A percentile compares a stretch with the other conserved stretches of the same genome.
These are phyloP conservation scores for Discoglossus pictus DNA, from an alignment of 2,797 vertebrate genomes.

Conservation along the genomic window DNA sequence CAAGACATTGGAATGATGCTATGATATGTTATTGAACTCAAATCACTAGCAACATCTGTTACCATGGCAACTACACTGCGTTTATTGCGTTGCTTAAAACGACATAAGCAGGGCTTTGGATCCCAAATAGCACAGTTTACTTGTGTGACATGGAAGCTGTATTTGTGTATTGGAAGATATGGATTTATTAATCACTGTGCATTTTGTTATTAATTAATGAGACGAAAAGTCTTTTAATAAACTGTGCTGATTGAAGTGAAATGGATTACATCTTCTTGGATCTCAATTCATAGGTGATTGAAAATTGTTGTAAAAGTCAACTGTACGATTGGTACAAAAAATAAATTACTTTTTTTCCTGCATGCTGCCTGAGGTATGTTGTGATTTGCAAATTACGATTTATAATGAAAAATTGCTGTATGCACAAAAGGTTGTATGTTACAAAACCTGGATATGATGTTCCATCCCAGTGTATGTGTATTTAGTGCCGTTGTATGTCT, in stretches of 20 bases:
- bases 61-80: constrained; percentile 47
- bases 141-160: constrained; percentile 52
- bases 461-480: constrained; percentile 67
- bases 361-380: constrained; percentile 79
- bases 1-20: constrained; percentile 39
- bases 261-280: constrained; percentile 69
- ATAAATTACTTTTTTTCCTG: constrained; percentile 73
- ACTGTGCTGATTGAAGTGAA: constrained; percentile 63
- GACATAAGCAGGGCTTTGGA: constrained; percentile 55
- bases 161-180: constrained; percentile 57
- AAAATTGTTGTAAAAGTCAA: constrained; percentile 68
- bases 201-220: constrained; percentile 69
- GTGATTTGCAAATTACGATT: constrained; percentile 68
- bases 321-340: constrained; percentile 68
- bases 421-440: constrained; percentile 67
- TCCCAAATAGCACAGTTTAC: constrained; percentile 52
- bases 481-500: constrained; percentile 65
- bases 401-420: constrained; percentile 64
- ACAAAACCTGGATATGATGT: constrained; percentile 64
- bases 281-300: constrained; percentile 63
- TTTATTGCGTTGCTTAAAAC: constrained; percentile 49
- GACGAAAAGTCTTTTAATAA: constrained; percentile 43
- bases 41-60: constrained; percentile 55
- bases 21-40: constrained; percentile 44
- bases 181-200: constrained; percentile 75